Base-by-base conservation (phyloP, 1,140 invertebrate genomes). In the Tenebrio molitor region DNA sequence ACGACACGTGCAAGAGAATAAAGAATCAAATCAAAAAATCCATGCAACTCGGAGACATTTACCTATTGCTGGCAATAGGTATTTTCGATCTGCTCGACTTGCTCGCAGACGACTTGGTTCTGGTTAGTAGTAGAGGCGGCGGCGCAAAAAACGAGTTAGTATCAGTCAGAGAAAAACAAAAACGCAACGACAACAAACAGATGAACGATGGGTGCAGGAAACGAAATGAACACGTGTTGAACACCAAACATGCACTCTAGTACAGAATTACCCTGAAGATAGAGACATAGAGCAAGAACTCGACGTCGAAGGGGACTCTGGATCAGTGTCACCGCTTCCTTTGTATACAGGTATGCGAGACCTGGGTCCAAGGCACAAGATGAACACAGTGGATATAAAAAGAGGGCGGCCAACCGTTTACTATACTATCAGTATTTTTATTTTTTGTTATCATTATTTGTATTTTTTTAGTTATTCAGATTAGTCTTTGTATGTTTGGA, bases 261-360 rank as follows among this genome's bases (percentile, higher is more conserved):
- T 2, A 74, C 53, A 76, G 21, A 74, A 77, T 83, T 82, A 83
- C 82, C 82, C 82, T 77, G 82, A 82, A 77, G 82, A 83, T 67
- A 82, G 79, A 76, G 81, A 81, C 63, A 81, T 50, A 76, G 82
- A 83, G 74, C 81, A 82, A 73, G 82, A 83, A 67, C 80, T 82
- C 46, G 81, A 82, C 25, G 82, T 82, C 17, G 81, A 83, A 67
- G 77, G 81, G 70, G 82, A 82, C 72, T 82, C 80, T 29, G 78
- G 77, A 62, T 83, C 82, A 71, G 73, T 78, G 68, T 74, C 80
- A 76, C 76, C 77, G 53, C 72, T 76, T 72, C 81, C 81, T 66
- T 77, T 77, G 77, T 82, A 83, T 34, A 83, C 78, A 64, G 82
- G 82, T 73, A 83, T 83, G 75, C 82, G 81, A 80, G 82, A 83